Evolutionary conservation across 2,888 invertebrate genomes (phyloP), one percentile per base, ranked within the genome.

Genomic region (Meta bourneti): DNA sequence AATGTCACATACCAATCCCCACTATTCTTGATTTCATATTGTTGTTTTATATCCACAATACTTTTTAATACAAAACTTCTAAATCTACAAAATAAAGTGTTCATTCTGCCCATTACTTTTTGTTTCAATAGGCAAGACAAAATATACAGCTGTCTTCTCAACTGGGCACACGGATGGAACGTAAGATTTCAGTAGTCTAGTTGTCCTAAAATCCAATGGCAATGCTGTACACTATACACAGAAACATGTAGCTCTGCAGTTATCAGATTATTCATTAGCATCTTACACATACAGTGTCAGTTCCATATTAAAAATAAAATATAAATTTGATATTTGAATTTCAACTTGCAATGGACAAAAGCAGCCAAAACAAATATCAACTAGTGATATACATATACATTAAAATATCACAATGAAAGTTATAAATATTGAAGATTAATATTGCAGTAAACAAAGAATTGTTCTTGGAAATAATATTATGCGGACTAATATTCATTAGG

Each of bases 81-180:
- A 92, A 81, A 86, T 71, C 92, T 92, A 92, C 89, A 92, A 92
- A 92, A 92, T 89, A 92, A 89, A 89, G 61, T 77, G 71, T 77
- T 82, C 75, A 85, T 81, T 84, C 74, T 89, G 81, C 77, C 92
- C 89, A 83, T 74, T 78, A 77, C 51, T 83, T 80, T 88, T 88
- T 88, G 84, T 81, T 88, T 83, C 81, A 92, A 88, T 74, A 82
- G 86, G 89, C 85, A 85, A 89, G 70, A 92, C 79, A 89, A 34
- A 34, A 34, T 92, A 92, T 77, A 86, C 89, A 92, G 85, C 89
- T 81, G 89, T 89, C 89, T 92, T 92, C 92, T 92, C 89, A 92
- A 92, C 89, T 92, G 92, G 89, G 89, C 92, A 89, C 81, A 92
- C 84, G 84, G 91, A 92, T 92, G 91, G 91, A 92, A 89, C 88